These are phyloP conservation scores for Cottoperca gobio DNA, from an alignment of 2,797 vertebrate species.

Conservation along the genomic window DNA sequence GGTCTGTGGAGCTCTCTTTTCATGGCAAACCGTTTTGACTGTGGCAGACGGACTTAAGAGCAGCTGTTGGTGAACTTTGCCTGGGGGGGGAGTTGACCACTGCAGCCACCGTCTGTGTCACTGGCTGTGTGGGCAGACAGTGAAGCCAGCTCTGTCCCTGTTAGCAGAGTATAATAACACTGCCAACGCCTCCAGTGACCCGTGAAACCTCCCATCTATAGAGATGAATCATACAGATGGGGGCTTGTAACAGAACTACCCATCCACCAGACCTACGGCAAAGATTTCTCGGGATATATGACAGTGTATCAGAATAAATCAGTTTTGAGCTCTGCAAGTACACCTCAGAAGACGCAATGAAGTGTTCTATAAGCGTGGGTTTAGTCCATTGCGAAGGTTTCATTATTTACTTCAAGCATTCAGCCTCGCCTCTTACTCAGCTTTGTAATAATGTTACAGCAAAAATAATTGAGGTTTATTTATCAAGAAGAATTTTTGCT, in stretches of 20 bases:
- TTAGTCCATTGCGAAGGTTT: slow-evolving; percentile 5
- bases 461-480: slow-evolving; percentile 53
- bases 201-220: slow-evolving; percentile 75
- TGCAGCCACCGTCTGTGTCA: slow-evolving; percentile 65
- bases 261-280: slow-evolving; percentile 52
- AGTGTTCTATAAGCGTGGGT: background rate
- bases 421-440: slow-evolving; percentile 7
- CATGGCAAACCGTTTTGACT: slow-evolving; percentile 29
- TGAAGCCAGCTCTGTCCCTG: slow-evolving; percentile 67
- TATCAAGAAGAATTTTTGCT: slow-evolving; percentile 51
- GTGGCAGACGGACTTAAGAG: slow-evolving; percentile 42
- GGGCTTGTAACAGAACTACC: slow-evolving; percentile 60
- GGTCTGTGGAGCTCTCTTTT: slow-evolving; percentile 22
- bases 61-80: slow-evolving; percentile 54
- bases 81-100: slow-evolving; percentile 64
- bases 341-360: background rate
- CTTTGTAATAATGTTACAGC: slow-evolving; percentile 23
- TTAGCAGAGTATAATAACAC: slow-evolving; percentile 74
- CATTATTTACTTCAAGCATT: slow-evolving; percentile 17
- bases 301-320: slow-evolving; percentile 46
- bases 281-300: slow-evolving; percentile 39
- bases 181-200: slow-evolving; percentile 78
- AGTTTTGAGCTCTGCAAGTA: slow-evolving; percentile 4
- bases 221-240: slow-evolving; percentile 76
- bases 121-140: slow-evolving; percentile 74